Base-by-base conservation (phyloP, 2,888 invertebrate genomes). In the Drosophila glabriapex region DNA sequence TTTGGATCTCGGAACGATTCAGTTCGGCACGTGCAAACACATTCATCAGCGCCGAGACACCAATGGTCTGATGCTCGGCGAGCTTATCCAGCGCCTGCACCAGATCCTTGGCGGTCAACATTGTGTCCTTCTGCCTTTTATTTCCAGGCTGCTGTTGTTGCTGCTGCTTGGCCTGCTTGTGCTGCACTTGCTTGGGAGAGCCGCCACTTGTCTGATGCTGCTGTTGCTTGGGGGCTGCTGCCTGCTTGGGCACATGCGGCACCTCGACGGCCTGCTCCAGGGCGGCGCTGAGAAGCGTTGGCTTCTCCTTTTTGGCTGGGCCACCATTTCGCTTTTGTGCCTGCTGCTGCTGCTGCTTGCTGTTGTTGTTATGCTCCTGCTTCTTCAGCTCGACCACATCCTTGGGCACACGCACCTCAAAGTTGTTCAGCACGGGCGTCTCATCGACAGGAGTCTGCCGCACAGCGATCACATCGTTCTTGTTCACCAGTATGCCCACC, bases 1-100 rank as follows among this genome's bases (percentile, higher is more conserved):
- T 95, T 94, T 98, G 98, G 82, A 98, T 96, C 94, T 98, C 98
- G 68, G 95, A 96, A 84, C 97, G 97, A 78, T 97, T 97, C 56
- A 98, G 95, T 82, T 96, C 96, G 75, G 97, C 96, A 85, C 96
- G 96, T 82, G 96, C 96, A 73, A 98, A 96, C 58, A 97, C 95
- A 39, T 96, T 95, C 92, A 96, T 95, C 76, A 97, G 91, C 80
- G 96, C 94, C 65, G 95, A 95, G 33, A 96, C 95, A 75, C 95
- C 96, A 82, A 96, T 94, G 56, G 95, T 96, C 89, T 96, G 96
- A 86, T 95, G 95, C 83, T 96, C 96, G 59, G 95, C 95, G 31
- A 96, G 96, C 95, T 93, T 89, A 86, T 93, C 92, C 41, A 93
- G 68, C 0, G 91, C 92, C 50, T 85, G 80, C 0, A 89, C 85